Percentiles rank a stretch among this genome's conserved stretches.
Evolutionary conservation across 2,888 invertebrate species (phyloP).

Genomic region (Cancer borealis): DNA sequence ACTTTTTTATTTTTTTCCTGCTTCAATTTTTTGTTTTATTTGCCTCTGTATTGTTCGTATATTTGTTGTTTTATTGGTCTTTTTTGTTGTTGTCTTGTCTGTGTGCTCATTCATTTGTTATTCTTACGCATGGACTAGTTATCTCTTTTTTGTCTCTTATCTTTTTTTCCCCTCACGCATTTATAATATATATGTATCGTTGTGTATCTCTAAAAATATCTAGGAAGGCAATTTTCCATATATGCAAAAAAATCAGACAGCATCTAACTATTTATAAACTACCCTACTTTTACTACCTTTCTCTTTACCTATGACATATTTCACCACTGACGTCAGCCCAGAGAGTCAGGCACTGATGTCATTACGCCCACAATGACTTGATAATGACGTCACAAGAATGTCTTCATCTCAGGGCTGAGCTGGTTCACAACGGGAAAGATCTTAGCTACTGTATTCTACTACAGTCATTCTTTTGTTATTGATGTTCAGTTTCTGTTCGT

Average conservation of each 20-base stretch:
- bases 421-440: not conserved
- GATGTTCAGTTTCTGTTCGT: not conserved
- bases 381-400: constrained; percentile 2
- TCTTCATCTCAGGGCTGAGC: not conserved
- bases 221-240: not conserved
- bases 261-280: not conserved
- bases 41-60: not conserved
- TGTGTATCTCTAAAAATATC: not conserved
- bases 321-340: not conserved
- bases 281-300: not conserved
- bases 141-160: not conserved
- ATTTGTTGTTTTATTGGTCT: no score
- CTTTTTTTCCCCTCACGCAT: not conserved
- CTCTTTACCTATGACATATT: not conserved
- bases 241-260: not conserved
- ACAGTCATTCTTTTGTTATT: not conserved
- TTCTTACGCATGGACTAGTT: not conserved
- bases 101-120: not conserved
- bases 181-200: not conserved
- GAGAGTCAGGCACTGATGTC: not conserved
- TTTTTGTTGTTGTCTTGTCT: not conserved
- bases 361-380: not conserved
- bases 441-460: no score
- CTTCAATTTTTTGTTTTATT: not conserved
- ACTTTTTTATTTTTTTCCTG: not conserved